phyloP scores from a whole-genome alignment of 1,140 invertebrate species.

The Hirudo medicinalis region DNA sequence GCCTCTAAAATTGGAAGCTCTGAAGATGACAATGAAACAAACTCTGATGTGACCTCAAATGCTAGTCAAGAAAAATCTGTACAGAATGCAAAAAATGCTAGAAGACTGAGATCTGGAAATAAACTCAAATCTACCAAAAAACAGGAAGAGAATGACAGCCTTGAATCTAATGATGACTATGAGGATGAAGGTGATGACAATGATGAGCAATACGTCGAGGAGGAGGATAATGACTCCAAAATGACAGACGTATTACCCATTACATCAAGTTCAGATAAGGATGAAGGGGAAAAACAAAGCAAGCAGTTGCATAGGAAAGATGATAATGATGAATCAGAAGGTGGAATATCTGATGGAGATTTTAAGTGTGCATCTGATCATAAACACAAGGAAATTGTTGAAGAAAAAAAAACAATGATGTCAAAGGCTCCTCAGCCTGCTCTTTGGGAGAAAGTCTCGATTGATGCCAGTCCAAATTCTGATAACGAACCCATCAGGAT shows the following conservation, averaged over 20 bases:
- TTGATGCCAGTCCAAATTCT: not conserved
- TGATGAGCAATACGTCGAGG: slow-evolving; percentile 6
- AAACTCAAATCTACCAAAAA: slow-evolving; percentile 15
- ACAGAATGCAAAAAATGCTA: slow-evolving; percentile 7
- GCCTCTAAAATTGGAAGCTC: slow-evolving; percentile 31
- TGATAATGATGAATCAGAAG: slow-evolving; percentile 7
- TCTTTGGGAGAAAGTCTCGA: not conserved
- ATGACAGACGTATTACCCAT: no score
- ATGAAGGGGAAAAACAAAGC: no score
- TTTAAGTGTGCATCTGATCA: not conserved
- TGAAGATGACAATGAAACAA: slow-evolving; percentile 48
- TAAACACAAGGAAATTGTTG: no score
- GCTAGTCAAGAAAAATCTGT: slow-evolving; percentile 19
- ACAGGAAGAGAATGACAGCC: slow-evolving; percentile 30
- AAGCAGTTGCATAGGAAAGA: no score
- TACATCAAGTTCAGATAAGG: no score
- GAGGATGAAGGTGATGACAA: slow-evolving; percentile 59
- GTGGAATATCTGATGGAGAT: slow-evolving; percentile 14
- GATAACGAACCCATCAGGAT: not conserved
- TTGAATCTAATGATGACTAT: slow-evolving; percentile 50
- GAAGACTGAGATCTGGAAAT: slow-evolving; percentile 12
- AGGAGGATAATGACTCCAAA: not conserved
- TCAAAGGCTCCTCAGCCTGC: not conserved
- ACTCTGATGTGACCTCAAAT: slow-evolving; percentile 24
- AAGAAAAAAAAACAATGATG: slow-evolving; percentile 22